A percentile compares a stretch with the other conserved stretches of the same genome.
phyloP scores from a whole-genome alignment of 2,888 invertebrate species.

The Harmothoe impar region DNA sequence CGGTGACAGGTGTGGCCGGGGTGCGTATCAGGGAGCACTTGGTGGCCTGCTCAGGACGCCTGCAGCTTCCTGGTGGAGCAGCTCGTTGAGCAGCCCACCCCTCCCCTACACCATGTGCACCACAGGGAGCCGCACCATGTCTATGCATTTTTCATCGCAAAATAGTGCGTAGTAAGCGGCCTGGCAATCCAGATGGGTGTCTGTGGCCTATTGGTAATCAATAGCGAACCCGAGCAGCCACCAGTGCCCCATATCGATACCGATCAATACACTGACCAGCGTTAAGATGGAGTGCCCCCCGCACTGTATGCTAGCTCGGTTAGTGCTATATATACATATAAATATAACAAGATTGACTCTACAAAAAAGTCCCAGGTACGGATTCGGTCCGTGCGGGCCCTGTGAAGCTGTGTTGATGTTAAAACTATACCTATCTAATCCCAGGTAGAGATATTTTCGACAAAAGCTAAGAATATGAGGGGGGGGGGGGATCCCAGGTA shows the following conservation, averaged over 20 bases:
- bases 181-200: not conserved
- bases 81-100: not conserved
- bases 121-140: not conserved
- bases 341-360: no score
- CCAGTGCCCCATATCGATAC: not conserved
- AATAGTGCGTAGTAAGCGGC: conserved; percentile 15
- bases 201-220: not conserved
- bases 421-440: no score
- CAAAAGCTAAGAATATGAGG: no score
- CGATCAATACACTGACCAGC: not conserved
- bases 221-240: not conserved
- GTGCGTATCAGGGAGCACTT: not conserved
- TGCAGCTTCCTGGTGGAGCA: not conserved
- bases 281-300: not conserved
- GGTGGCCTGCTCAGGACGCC: not conserved
- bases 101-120: not conserved
- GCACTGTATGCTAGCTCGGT: no score
- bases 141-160: conserved; percentile 20
- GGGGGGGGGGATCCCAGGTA: no score
- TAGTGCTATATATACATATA: no score
- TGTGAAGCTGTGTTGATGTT: no score
- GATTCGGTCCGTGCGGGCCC: no score
- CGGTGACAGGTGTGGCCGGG: not conserved
- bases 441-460: no score
- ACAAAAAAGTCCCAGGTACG: no score